A percentile compares a stretch with the other conserved stretches of the same genome.
These are phyloP conservation scores for Paradoxurus hermaphroditus DNA, from an alignment of 2,113 vertebrate species.

Conservation along the genomic window DNA sequence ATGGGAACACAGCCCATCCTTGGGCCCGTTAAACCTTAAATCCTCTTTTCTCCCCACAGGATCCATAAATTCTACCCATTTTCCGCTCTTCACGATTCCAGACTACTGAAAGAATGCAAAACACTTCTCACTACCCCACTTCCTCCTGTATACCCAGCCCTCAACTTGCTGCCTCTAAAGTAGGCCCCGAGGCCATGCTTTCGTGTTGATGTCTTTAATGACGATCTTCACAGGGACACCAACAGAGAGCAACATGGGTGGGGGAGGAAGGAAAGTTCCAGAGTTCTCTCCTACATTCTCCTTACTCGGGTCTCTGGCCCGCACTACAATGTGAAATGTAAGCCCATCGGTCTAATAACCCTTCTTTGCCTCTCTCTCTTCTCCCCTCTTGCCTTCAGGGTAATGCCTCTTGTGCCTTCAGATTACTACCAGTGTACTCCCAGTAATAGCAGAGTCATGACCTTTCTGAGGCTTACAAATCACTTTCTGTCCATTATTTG, in stretches of 20 bases:
- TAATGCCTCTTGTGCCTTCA: neutral
- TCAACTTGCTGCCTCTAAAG: neutral
- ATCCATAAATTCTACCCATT: neutral
- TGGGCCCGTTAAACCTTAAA: neutral
- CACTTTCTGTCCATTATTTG: neutral
- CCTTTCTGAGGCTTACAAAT: neutral
- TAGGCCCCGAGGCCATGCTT: neutral
- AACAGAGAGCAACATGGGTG: neutral
- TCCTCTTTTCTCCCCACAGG: neutral
- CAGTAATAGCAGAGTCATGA: neutral
- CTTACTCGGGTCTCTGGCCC: neutral
- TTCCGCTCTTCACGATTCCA: neutral
- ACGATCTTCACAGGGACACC: neutral
- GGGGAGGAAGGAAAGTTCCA: neutral
- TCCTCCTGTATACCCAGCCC: neutral
- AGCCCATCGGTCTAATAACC: neutral
- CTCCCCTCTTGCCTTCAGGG: neutral
- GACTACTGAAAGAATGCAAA: neutral
- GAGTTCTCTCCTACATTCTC: neutral
- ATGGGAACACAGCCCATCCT: neutral
- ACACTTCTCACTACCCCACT: neutral
- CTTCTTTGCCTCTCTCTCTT: neutral
- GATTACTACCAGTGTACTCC: neutral
- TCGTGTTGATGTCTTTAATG: neutral
- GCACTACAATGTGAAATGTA: neutral